Evolutionary conservation across 1,140 invertebrate genomes (phyloP).

Genomic region (Teleopsis dalmanni): DNA sequence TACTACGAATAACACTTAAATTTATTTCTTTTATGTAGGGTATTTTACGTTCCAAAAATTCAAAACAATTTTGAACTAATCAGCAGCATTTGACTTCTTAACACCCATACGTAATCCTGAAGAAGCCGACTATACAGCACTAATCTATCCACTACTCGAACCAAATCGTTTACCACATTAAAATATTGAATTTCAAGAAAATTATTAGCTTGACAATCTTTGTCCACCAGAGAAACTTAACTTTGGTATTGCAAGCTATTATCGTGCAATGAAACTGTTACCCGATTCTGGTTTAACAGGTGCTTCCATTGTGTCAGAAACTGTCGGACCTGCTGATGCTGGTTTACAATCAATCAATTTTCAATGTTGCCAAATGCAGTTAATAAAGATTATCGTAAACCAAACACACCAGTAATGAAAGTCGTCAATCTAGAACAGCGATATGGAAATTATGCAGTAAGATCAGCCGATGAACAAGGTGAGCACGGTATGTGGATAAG

Average conservation of each 20-base stretch:
- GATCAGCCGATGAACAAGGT: slow-evolving; percentile 56
- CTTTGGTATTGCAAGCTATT: slow-evolving; percentile 74
- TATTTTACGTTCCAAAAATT: slow-evolving; percentile 58
- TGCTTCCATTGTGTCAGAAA: slow-evolving; percentile 60
- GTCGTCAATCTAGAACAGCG: slow-evolving; percentile 65
- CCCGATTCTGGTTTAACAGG: slow-evolving; percentile 63
- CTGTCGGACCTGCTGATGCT: slow-evolving; percentile 52
- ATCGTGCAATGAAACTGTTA: slow-evolving; percentile 71
- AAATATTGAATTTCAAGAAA: slow-evolving; percentile 58
- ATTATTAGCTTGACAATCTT: slow-evolving; percentile 55
- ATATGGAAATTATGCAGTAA: slow-evolving; percentile 66
- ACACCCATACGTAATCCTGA: slow-evolving; percentile 65
- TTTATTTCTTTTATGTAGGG: slow-evolving; percentile 43
- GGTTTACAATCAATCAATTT: slow-evolving; percentile 56
- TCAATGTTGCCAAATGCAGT: slow-evolving; percentile 41
- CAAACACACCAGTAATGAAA: slow-evolving; percentile 56
- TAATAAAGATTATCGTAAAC: slow-evolving; percentile 50
- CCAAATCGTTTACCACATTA: slow-evolving; percentile 29
- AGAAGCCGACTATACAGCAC: slow-evolving; percentile 64
- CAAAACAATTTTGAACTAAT: slow-evolving; percentile 67
- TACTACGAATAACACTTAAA: too few species aligned
- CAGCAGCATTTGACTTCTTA: slow-evolving; percentile 68
- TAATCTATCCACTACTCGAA: slow-evolving; percentile 53
- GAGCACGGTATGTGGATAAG: slow-evolving; percentile 78
- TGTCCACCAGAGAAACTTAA: slow-evolving; percentile 67